Evolutionary conservation across 2,888 invertebrate species (phyloP), one percentile per base, ranked within the genome.

Genomic region (Leptopilina myrica): DNA sequence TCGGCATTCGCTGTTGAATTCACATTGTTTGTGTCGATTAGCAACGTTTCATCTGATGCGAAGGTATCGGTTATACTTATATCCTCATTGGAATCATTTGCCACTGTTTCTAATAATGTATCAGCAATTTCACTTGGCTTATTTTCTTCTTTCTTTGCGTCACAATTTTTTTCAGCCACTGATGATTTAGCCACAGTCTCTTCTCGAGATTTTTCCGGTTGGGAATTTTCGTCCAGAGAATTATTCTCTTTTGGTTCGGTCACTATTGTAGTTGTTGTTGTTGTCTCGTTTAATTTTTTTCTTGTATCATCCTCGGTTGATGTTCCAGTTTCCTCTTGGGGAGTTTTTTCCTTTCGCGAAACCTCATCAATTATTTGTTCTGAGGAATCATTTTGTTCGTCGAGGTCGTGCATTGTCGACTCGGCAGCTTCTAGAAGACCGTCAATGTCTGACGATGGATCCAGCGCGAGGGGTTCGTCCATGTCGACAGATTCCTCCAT

Each of bases 401-500:
- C 4, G 11, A 49, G 12, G 11, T 49, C 49, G 11, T 49, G 4
- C 9, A 49, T 49, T 49, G 49, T 49, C 12, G 49, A 49, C 4
- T 49, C 12, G 49, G 49, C 49, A 12, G 11, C 11, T 49, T 49
- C 49, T 12, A 49, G 12, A 49, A 11, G 49, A 49, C 49, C 11
- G 8, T 62, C 62, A 6, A 62, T 62, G 8, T 62, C 62, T n/a
- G 62, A 62, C 3, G 62, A 62, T 9, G 20, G 5, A 5, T 62
- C 62, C 3, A 62, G 20, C n/a, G 20, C 15, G 7, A 62, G 15
- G 2, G 62, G 62, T 15, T 62, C 62, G 9, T 62, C 8, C 62
- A 62, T 15, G 8, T 62, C 62, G 9, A 62, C 20, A 15, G 62
- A 62, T 62, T 62, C 62, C 2, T 62, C 69, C 69, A 69, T 53